Percentiles rank a stretch among this genome's conserved stretches.
Conservation (phyloP, 2,888 invertebrate species). For the Drosophila niveifrons region DNA sequence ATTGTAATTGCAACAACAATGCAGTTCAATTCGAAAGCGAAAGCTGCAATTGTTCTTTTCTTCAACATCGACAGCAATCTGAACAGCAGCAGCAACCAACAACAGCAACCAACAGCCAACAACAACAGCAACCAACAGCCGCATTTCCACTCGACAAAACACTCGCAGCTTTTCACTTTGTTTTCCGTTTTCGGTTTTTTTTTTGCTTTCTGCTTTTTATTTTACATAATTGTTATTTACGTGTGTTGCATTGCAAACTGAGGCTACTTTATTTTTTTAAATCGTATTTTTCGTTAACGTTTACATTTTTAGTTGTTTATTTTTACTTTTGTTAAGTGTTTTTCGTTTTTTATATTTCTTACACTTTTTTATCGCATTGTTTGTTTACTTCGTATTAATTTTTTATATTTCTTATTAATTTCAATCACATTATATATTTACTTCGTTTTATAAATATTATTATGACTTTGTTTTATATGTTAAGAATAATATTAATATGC, state of each 20-base stretch:
- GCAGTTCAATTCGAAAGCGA: slow-evolving; percentile 48
- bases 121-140: slow-evolving; percentile 27
- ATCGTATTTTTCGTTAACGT: slow-evolving; percentile 46
- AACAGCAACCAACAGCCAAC: too few relatives aligned
- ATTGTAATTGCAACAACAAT: slow-evolving; percentile 20
- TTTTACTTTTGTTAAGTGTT: slow-evolving; percentile 63
- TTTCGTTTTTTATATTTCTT: slow-evolving; percentile 11
- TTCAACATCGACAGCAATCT: slow-evolving; percentile 17
- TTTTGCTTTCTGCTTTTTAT: slow-evolving; percentile 60
- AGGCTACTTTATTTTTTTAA: too few relatives aligned
- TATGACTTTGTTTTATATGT: too few relatives aligned
- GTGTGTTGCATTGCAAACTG: slow-evolving; percentile 65
- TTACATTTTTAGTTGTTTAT: slow-evolving; percentile 43
- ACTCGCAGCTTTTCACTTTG: slow-evolving; percentile 37
- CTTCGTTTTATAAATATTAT: too few relatives aligned
- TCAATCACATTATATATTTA: too few relatives aligned
- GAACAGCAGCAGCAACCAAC: slow-evolving; percentile 28
- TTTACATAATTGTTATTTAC: slow-evolving; percentile 59
- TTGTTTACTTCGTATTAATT: too few relatives aligned
- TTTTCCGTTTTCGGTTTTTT: slow-evolving; percentile 46
- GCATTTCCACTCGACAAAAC: slow-evolving; percentile 51
- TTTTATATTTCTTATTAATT: too few relatives aligned
- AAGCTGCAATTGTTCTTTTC: slow-evolving; percentile 52
- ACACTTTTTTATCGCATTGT: neutral
- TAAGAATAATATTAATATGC: too few relatives aligned